phyloP scores from a whole-genome alignment of 2,888 invertebrate species.

The Eupithecia tripunctaria region DNA sequence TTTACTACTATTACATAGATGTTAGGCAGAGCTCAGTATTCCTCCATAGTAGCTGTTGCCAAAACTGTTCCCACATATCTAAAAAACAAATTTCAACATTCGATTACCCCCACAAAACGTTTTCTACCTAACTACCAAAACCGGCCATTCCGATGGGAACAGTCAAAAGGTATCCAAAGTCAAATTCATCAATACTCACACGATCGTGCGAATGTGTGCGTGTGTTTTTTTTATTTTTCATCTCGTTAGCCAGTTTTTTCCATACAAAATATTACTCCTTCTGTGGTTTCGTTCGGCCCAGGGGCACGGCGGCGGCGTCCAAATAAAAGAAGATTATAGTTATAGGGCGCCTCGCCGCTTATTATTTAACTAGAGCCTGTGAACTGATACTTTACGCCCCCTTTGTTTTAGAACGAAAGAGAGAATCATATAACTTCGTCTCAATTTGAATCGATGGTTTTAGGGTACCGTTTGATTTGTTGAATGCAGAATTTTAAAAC shows the following conservation, averaged over 20 bases:
- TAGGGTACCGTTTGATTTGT: slow-evolving; percentile 28
- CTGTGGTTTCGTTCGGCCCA: slow-evolving; percentile 63
- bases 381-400: slow-evolving; percentile 75
- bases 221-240: slow-evolving; percentile 62
- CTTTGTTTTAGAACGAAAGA: slow-evolving; percentile 59
- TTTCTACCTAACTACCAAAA: slow-evolving; percentile 21
- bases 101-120: slow-evolving; percentile 1
- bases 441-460: slow-evolving; percentile 42
- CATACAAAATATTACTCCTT: slow-evolving; percentile 21
- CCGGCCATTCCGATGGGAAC: slow-evolving; percentile 46
- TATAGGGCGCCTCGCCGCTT: slow-evolving; percentile 76
- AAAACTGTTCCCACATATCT: background rate
- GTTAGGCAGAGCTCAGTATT: background rate
- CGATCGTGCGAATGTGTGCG: slow-evolving; percentile 65
- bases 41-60: background rate
- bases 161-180: slow-evolving; percentile 54
- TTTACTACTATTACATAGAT: background rate
- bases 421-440: slow-evolving; percentile 52
- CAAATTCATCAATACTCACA: slow-evolving; percentile 67
- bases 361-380: slow-evolving; percentile 81
- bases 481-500: slow-evolving; percentile 18
- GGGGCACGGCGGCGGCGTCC: slow-evolving; percentile 65
- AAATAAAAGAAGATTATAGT: slow-evolving; percentile 81
- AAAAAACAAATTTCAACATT: slow-evolving; percentile 1
- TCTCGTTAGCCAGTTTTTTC: slow-evolving; percentile 76